Base-by-base conservation (phyloP, 1,140 invertebrate genomes). In the Drosophila biarmipes region DNA sequence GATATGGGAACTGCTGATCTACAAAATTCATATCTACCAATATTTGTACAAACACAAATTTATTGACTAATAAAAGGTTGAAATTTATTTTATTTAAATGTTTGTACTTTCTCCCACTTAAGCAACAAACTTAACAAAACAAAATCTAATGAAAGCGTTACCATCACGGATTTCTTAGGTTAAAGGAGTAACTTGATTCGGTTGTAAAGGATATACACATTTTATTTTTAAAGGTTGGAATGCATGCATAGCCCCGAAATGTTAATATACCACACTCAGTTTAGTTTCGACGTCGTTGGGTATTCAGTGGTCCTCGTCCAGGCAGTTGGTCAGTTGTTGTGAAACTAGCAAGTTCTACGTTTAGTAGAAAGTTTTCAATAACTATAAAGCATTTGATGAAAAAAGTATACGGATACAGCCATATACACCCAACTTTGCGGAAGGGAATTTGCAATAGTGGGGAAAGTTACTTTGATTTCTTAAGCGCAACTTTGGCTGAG, bases 381-480 rank as follows among this genome's bases (percentile, higher is more conserved):
- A 78, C 73, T 87, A 69, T 67, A 86, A 43, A 86, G 74, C 64
- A 81, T 73, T 86, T 87, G 78, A 87, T 86, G 82, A 87, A 69
- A 71, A 74, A 75, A 78, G 49, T 55, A 46, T 19, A 42, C 51
- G 6, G 7, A 31, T 31, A 69, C 45, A 45, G 37, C 45, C 15
- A 64, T 37, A 12, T 24, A 53, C n/a, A 34, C 14, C 31, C 17
- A 43, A 42, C n/a, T 24, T 35, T 12, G 43, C 7, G 49, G 37
- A 40, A 35, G 29, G 38, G 34, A 45, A 49, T 24, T 55, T 58
- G 63, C 57, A 63, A 51, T 78, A 52, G 64, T 55, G 34, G 43
- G 57, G 68, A 81, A 86, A 86, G 78, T 86, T 78, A 87, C 82
- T 86, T 81, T 86, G 82, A 86, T 86, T 86, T 86, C 82, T 86